phyloP scores from a whole-genome alignment of 2,113 vertebrate genomes.

The Sinocyclocheilus anshuiensis region DNA sequence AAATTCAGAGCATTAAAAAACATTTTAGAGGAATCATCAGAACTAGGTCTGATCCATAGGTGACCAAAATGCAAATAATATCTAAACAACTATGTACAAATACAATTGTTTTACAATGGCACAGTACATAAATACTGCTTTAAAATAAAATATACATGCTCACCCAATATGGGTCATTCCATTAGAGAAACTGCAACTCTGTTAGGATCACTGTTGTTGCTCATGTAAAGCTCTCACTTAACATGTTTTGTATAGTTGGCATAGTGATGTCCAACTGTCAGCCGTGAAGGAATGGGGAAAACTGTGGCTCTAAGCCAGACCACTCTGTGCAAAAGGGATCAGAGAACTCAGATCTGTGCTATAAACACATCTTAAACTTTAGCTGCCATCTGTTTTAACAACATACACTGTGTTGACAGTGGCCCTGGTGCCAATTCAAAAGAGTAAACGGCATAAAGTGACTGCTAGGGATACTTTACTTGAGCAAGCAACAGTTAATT shows the following conservation, averaged over 20 bases:
- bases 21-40: slow-evolving; percentile 67
- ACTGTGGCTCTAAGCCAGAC: slow-evolving; percentile 49
- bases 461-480: slow-evolving; percentile 54
- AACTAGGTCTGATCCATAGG: slow-evolving; percentile 82
- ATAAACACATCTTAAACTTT: slow-evolving; percentile 25
- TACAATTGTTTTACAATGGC: slow-evolving; percentile 64
- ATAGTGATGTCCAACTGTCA: slow-evolving; percentile 1
- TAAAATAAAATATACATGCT: slow-evolving; percentile 81
- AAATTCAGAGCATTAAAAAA: slow-evolving; percentile 70
- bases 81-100: slow-evolving; percentile 68
- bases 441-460: not conserved
- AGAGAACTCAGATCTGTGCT: not conserved
- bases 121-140: slow-evolving; percentile 95
- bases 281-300: slow-evolving; percentile 18
- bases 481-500: slow-evolving; percentile 67
- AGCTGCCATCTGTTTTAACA: slow-evolving; percentile 42
- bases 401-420: not conserved
- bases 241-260: slow-evolving; percentile 34
- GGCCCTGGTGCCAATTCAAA: slow-evolving; percentile 38
- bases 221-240: slow-evolving; percentile 61
- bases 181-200: slow-evolving; percentile 73
- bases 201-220: slow-evolving; percentile 63
- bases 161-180: slow-evolving; percentile 92
- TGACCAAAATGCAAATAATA: slow-evolving; percentile 67
- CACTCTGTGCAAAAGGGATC: slow-evolving; percentile 62